A percentile compares a stretch with the other conserved stretches of the same genome.
phyloP scores from a whole-genome alignment of 2,113 vertebrate species.

The Haplochromis burtoni region DNA sequence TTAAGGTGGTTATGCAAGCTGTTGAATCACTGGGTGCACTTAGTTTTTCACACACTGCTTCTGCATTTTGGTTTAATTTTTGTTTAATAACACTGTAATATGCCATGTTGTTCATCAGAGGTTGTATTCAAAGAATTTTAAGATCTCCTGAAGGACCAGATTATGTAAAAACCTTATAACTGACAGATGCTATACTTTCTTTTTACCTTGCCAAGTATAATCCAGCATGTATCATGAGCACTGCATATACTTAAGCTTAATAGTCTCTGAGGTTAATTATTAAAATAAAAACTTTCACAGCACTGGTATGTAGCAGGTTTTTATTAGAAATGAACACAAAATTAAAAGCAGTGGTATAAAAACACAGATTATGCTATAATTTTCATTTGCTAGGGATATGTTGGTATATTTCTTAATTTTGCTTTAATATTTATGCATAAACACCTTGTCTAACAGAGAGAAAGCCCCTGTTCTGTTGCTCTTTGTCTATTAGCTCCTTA shows the following conservation, averaged over 20 bases:
- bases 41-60: neutral
- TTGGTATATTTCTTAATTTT: neutral
- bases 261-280: neutral
- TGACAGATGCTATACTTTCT: neutral
- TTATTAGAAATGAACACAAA: slow-evolving; percentile 45
- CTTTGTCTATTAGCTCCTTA: neutral
- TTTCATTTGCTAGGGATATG: neutral
- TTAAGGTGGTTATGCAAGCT: neutral
- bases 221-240: neutral
- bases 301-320: neutral
- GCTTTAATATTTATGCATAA: neutral
- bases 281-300: neutral
- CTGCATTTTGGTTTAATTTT: neutral
- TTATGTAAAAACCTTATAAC: neutral
- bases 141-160: neutral
- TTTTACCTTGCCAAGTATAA: neutral
- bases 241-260: neutral
- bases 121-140: neutral
- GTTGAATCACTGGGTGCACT: neutral
- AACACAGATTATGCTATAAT: neutral
- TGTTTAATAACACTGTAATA: neutral
- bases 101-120: neutral
- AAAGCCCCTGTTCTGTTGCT: neutral
- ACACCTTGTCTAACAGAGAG: neutral
- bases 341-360: slow-evolving; percentile 22